These are phyloP conservation scores for Oncorhynchus masou DNA, from an alignment of 2,113 vertebrate genomes.

Conservation along the genomic window DNA sequence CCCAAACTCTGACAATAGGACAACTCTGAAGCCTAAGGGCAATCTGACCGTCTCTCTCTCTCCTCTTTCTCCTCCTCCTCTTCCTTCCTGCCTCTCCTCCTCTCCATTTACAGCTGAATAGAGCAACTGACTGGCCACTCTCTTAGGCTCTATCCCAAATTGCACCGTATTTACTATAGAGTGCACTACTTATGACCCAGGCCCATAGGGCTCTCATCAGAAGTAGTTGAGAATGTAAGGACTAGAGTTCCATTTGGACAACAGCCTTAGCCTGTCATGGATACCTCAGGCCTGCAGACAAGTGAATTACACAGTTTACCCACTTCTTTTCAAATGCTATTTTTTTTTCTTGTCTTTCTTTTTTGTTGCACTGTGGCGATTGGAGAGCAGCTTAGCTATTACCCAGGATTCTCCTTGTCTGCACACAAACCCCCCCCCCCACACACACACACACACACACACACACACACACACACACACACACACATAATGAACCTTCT, in stretches of 20 bases:
- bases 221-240: no score
- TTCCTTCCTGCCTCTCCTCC: not conserved
- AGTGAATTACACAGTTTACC: constrained; percentile 6
- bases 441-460: no score
- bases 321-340: not conserved
- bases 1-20: no score
- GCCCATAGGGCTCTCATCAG: no score
- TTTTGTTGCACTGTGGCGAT: not conserved
- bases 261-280: not conserved
- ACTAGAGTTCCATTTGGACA: no score
- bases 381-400: not conserved
- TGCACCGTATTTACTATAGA: no score
- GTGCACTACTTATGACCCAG: no score
- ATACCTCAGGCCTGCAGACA: not conserved
- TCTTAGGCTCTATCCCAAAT: not conserved
- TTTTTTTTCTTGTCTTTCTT: no score
- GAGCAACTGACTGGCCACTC: not conserved
- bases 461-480: not conserved
- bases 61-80: not conserved
- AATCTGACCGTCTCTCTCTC: not conserved
- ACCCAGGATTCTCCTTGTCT: not conserved
- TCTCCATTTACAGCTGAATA: not conserved
- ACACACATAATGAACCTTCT: not conserved
- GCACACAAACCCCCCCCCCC: no score
- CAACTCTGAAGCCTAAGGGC: not conserved